phyloP scores from a whole-genome alignment of 2,797 vertebrate species.

The Acanthurus tractus region DNA sequence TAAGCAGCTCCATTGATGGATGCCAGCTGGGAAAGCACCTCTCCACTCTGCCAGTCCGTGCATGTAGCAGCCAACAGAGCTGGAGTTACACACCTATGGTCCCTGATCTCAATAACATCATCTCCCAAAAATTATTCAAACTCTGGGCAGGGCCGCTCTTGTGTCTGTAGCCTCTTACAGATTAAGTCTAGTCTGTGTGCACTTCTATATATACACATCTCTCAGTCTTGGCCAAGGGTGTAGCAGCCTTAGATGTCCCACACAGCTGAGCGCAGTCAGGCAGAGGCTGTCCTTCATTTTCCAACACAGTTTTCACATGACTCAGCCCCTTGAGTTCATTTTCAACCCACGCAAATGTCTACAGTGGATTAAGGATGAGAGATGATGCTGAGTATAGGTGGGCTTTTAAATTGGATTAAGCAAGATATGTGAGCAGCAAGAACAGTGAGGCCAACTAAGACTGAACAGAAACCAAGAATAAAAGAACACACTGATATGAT shows the following conservation, averaged over 20 bases:
- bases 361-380: constrained; percentile 23
- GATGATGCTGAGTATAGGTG: constrained; percentile 26
- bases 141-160: constrained; percentile 47
- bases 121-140: constrained; percentile 45
- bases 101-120: constrained; percentile 21
- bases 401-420: constrained; percentile 17
- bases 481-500: neutral
- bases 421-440: constrained; percentile 1
- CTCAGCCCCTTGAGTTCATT: constrained; percentile 37
- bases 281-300: constrained; percentile 47
- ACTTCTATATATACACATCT: constrained; percentile 63
- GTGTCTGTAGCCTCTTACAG: constrained; percentile 50
- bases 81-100: constrained; percentile 43
- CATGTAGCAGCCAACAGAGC: constrained; percentile 40
- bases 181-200: constrained; percentile 67
- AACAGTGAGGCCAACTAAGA: neutral
- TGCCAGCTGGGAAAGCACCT: constrained; percentile 80
- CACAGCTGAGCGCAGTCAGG: constrained; percentile 52
- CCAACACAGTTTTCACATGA: constrained; percentile 52
- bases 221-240: constrained; percentile 49
- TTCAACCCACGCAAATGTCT: constrained; percentile 45
- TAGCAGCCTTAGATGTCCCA: constrained; percentile 43
- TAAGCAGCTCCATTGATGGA: constrained; percentile 51
- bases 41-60: constrained; percentile 44
- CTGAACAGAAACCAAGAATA: constrained; percentile 6